Evolutionary conservation across 2,797 vertebrate species (phyloP).

Genomic region (Ctenosaura bakeri): DNA sequence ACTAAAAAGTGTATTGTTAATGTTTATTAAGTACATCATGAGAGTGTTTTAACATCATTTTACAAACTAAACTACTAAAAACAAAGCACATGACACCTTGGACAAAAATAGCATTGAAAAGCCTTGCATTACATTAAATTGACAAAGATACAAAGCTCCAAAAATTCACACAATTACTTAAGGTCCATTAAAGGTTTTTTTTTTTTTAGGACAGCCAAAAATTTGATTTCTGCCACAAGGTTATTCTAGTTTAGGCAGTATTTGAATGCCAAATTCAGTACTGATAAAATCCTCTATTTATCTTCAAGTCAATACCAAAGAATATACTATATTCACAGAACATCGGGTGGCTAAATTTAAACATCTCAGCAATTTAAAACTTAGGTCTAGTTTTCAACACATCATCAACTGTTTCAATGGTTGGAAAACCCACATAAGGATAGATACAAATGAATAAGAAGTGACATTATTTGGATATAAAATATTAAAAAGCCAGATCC

Average conservation of each 20-base stretch:
- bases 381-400: not conserved
- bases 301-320: conserved; percentile 4
- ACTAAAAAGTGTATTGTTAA: too few relatives aligned
- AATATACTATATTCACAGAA: conserved; percentile 30
- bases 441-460: not conserved
- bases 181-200: conserved; percentile 9
- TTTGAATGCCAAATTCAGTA: conserved; percentile 26
- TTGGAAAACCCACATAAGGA: not conserved
- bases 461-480: not conserved
- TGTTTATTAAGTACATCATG: not conserved
- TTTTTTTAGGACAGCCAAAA: conserved; percentile 30
- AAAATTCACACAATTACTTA: not conserved
- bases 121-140: not conserved
- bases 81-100: not conserved
- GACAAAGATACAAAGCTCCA: not conserved
- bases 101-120: conserved; percentile 35
- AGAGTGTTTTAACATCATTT: conserved; percentile 42
- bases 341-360: not conserved
- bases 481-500: not conserved
- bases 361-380: conserved; percentile 22
- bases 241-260: conserved; percentile 19
- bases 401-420: not conserved
- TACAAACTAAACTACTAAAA: conserved; percentile 30
- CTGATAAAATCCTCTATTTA: conserved; percentile 45
- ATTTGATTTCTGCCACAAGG: conserved; percentile 31